These are phyloP conservation scores for Paragorgia papillata DNA, from an alignment of 92 coral and sea anemone genomes.

Conservation along the genomic window DNA sequence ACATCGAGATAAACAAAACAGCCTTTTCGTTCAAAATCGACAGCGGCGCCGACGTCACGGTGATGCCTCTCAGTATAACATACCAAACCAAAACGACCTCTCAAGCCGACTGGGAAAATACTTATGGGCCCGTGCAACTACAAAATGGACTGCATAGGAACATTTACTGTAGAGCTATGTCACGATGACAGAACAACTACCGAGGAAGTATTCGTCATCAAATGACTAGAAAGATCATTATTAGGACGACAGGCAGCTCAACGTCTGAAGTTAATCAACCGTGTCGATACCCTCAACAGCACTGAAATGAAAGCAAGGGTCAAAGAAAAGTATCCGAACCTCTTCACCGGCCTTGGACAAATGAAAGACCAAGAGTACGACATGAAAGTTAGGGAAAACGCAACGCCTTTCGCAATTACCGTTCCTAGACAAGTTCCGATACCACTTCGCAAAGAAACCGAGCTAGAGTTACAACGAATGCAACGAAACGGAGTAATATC, in stretches of 20 bases:
- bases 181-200: constrained; percentile 3
- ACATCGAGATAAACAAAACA: constrained; percentile 1
- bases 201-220: constrained; percentile 10
- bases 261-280: constrained; percentile 40
- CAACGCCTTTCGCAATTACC: constrained; percentile 49
- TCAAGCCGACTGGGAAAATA: constrained; percentile 21
- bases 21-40: constrained; percentile 45
- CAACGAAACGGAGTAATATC: constrained; percentile 54
- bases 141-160: constrained; percentile 49
- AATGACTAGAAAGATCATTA: constrained; percentile 56
- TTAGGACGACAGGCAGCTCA: constrained; percentile 42
- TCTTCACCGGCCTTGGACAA: constrained; percentile 53
- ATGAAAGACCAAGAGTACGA: constrained; percentile 39
- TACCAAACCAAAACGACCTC: constrained; percentile 26
- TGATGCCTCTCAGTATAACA: constrained; percentile 50
- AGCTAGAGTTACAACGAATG: constrained; percentile 49
- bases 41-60: constrained; percentile 59
- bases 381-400: constrained; percentile 47
- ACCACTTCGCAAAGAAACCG: constrained; percentile 52
- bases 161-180: constrained; percentile 22
- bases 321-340: constrained; percentile 40
- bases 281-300: constrained; percentile 16
- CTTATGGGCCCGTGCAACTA: constrained; percentile 53
- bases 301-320: not conserved
- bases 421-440: constrained; percentile 51